phyloP scores from a whole-genome alignment of 2,888 invertebrate genomes.

The Hemicrepidius hirtus region DNA sequence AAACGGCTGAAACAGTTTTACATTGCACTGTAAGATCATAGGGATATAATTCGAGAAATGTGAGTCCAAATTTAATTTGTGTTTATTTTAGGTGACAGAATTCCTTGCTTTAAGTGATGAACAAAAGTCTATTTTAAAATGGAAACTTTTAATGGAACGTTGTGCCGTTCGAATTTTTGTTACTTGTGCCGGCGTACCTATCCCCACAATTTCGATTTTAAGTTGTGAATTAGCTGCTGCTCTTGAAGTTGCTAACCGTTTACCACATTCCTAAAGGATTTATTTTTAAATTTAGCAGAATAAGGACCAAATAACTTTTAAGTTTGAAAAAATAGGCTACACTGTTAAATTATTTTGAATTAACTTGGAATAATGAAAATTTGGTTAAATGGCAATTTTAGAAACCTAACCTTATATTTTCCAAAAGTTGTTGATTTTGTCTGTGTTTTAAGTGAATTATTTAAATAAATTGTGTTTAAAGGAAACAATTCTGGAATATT shows the following conservation, averaged over 20 bases:
- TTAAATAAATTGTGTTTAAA: too few relatives aligned
- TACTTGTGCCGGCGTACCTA: constrained; percentile 62
- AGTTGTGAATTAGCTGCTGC: constrained; percentile 64
- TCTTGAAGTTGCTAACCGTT: constrained; percentile 66
- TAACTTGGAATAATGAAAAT: too few relatives aligned
- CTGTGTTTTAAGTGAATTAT: too few relatives aligned
- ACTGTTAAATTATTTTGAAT: too few relatives aligned
- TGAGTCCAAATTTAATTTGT: background rate
- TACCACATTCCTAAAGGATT: constrained; percentile 68
- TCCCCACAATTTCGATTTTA: constrained; percentile 68
- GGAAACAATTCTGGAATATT: too few relatives aligned
- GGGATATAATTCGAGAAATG: background rate
- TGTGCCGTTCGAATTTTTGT: constrained; percentile 76
- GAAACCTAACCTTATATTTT: too few relatives aligned
- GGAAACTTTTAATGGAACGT: constrained; percentile 79
- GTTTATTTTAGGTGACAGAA: constrained; percentile 71
- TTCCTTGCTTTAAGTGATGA: constrained; percentile 74
- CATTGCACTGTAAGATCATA: constrained; percentile 74
- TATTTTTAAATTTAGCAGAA: too few relatives aligned
- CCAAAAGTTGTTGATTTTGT: too few relatives aligned
- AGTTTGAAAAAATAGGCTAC: too few relatives aligned
- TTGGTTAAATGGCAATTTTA: too few relatives aligned
- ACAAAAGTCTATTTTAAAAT: constrained; percentile 76
- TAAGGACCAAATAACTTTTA: too few relatives aligned
- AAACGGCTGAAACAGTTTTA: constrained; percentile 76